Evolutionary conservation across 2,113 vertebrate genomes (phyloP).

Genomic region (Laterallus jamaicensis): DNA sequence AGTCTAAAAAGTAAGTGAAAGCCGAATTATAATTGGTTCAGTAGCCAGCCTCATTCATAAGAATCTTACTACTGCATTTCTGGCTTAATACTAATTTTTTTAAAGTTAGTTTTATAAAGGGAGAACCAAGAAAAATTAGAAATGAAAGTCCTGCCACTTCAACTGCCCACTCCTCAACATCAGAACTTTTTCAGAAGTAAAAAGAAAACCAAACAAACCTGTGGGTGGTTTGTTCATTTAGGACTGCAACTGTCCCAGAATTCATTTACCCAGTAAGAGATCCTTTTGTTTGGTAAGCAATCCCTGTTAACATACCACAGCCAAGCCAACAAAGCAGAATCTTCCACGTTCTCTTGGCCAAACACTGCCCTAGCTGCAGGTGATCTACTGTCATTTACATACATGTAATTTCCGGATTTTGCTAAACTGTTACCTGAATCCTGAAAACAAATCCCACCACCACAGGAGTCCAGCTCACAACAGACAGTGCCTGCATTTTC

Average conservation of each 20-base stretch:
- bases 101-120: background rate
- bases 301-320: background rate
- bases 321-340: background rate
- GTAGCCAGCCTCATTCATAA: background rate
- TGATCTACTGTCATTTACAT: background rate
- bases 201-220: background rate
- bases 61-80: background rate
- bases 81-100: background rate
- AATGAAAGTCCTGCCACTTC: background rate
- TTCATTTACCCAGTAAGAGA: background rate
- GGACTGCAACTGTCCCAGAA: background rate
- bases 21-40: conserved; percentile 41
- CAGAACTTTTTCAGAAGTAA: background rate
- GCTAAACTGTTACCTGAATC: background rate
- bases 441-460: background rate
- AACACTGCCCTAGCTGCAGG: background rate
- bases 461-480: background rate
- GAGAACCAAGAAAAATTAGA: background rate
- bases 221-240: background rate
- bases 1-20: conserved; percentile 82
- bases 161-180: background rate
- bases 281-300: background rate
- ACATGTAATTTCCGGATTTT: background rate
- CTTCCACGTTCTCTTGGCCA: background rate
- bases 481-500: background rate